Evolutionary conservation across 1,140 invertebrate genomes (phyloP), one percentile per base, ranked within the genome.

Genomic region (Littorina saxatilis): DNA sequence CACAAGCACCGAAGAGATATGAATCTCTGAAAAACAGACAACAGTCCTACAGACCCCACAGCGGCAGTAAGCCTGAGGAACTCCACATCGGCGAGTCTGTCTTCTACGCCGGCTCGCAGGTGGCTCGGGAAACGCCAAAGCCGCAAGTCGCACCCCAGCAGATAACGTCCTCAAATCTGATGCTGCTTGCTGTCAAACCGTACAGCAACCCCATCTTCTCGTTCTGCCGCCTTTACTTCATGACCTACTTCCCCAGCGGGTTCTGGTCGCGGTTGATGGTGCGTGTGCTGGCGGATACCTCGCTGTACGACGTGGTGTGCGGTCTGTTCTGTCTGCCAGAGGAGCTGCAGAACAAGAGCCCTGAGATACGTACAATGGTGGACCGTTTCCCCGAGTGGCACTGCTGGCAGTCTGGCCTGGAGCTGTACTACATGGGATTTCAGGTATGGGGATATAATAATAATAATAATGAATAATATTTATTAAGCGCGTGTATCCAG

Each of bases 191-290:
- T 15, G 80, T 86, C 27, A 82, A 85, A 35, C 63, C 87, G n/a
- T 79, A 82, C 27, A 87, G 68, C n/a, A 89, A 90, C 80, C 86
- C 90, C 23, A 87, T 86, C 15, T 89, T 90, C 63, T 90, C 91
- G 4, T 83, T 92, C 74, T 87, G 91, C 47, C 87, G 93, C 29
- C 87, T 94, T 2, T 94, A 93, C 84, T 86, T 93, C 7, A 96
- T 99, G 94, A 98, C 98, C 0, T 99, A 99, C 92, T 97, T 99
- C 90, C 99, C 99, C 0, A 97, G 96, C 85, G 99, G 99, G 0
- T 99, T 99, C 92, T 99, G 98, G 99, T 97, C 98, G 0, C 93
- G 98, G 15, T 94, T 99, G 3, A 97, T 98, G 20, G 98, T 98
- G 0, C 93, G 98, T 32, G 95, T 99, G 72, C 92, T 99, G 37